These are phyloP conservation scores for Ectropis crepuscularia DNA, from an alignment of 2,888 invertebrate genomes.

Conservation along the genomic window DNA sequence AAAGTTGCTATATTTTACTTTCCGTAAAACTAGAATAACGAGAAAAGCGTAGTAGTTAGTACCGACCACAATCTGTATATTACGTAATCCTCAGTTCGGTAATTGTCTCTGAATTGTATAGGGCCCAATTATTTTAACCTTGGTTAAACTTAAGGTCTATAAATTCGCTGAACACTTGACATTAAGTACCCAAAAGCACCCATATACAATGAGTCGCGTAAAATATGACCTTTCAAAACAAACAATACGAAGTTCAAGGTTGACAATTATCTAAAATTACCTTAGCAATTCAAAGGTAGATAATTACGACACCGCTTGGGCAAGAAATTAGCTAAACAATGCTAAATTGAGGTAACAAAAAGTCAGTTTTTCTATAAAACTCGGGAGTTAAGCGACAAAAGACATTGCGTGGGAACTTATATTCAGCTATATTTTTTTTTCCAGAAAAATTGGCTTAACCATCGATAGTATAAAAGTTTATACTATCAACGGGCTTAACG, in stretches of 20 bases:
- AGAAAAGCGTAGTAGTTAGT: too few species aligned
- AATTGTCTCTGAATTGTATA: slow-evolving; percentile 1
- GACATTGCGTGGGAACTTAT: too few species aligned
- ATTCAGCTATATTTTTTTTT: background rate
- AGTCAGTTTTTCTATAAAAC: too few species aligned
- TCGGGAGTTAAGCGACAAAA: too few species aligned
- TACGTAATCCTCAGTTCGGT: background rate
- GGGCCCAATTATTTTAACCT: slow-evolving; percentile 8
- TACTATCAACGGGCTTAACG: too few species aligned
- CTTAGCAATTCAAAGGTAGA: slow-evolving; percentile 5
- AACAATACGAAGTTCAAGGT: slow-evolving; percentile 18
- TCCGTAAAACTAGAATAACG: too few species aligned
- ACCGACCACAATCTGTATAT: background rate
- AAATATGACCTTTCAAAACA: slow-evolving; percentile 18
- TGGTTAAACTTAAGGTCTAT: slow-evolving; percentile 10
- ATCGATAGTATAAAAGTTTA: too few species aligned
- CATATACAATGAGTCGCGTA: slow-evolving; percentile 14
- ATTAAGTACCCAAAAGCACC: slow-evolving; percentile 16
- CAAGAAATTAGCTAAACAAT: slow-evolving; percentile 6
- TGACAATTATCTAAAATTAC: slow-evolving; percentile 22
- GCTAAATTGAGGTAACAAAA: background rate
- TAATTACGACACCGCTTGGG: background rate
- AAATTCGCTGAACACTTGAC: slow-evolving; percentile 12
- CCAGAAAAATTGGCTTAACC: background rate
- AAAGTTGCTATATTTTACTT: too few species aligned